Evolutionary conservation across 30 jellyfish, hydroid and myxozoan genomes (phyloP).

Genomic region (Aurelia coerulea): DNA sequence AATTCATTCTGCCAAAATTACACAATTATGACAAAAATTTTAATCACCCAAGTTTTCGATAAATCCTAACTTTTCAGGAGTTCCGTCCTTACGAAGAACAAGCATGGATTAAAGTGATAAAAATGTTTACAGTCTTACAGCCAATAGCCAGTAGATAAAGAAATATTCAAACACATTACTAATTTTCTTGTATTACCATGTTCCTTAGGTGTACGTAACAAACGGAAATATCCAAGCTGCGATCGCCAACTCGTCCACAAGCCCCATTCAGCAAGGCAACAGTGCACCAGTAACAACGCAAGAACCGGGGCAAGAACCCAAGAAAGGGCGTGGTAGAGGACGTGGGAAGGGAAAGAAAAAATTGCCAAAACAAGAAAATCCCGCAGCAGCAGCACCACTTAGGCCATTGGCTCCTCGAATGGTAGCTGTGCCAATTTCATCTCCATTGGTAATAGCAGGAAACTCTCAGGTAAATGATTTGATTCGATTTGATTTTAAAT

Average conservation of each 20-base stretch:
- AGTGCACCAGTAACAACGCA: slow-evolving; percentile 3
- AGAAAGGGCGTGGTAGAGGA: slow-evolving; percentile 41
- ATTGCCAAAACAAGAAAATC: slow-evolving; percentile 21
- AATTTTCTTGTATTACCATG: too few relatives aligned
- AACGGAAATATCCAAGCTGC: slow-evolving; percentile 42
- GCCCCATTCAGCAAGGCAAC: neutral
- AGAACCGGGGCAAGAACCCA: neutral
- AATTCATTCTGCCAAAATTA: too few relatives aligned
- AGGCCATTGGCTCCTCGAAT: slow-evolving; percentile 88
- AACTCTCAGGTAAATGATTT: slow-evolving; percentile 31
- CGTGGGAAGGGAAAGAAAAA: slow-evolving; percentile 42
- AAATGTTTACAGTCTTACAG: too few relatives aligned
- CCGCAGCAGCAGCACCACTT: slow-evolving; percentile 31
- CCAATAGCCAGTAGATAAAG: too few relatives aligned
- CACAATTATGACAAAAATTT: too few relatives aligned
- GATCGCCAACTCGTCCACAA: slow-evolving; percentile 8
- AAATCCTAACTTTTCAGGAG: too few relatives aligned
- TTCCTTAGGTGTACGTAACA: neutral
- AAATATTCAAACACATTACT: too few relatives aligned
- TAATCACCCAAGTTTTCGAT: too few relatives aligned
- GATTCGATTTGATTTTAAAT: too few relatives aligned
- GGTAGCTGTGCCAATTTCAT: slow-evolving; percentile 77
- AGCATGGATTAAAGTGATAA: too few relatives aligned
- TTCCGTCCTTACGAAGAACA: too few relatives aligned
- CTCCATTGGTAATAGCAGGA: slow-evolving; percentile 64